These are phyloP conservation scores for Syngnathus acus DNA, from an alignment of 2,797 vertebrate species.

Conservation along the genomic window DNA sequence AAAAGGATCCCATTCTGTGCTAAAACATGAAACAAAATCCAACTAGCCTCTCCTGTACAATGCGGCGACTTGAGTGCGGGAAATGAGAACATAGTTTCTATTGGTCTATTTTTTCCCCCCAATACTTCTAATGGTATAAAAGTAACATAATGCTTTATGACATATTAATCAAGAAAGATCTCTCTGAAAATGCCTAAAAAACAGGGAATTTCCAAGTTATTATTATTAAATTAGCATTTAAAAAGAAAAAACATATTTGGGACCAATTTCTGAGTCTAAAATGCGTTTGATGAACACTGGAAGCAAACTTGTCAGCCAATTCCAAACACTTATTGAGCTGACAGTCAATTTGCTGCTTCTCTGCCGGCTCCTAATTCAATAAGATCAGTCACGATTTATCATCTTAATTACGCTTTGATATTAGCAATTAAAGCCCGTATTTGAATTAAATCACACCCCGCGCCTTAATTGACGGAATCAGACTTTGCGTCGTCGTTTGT, in stretches of 20 bases:
- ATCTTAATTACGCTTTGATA: conserved; percentile 77
- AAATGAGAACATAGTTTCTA: not conserved
- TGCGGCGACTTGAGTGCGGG: too few relatives aligned
- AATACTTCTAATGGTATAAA: not conserved
- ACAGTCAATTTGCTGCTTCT: conserved; percentile 76
- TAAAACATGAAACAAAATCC: not conserved
- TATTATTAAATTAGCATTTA: not conserved
- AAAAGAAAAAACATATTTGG: conserved; percentile 6
- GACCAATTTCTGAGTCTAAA: conserved; percentile 26
- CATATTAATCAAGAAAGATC: not conserved
- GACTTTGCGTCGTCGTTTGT: conserved; percentile 59
- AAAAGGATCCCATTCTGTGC: conserved; percentile 15
- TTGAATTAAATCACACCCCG: conserved; percentile 78
- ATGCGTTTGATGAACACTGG: conserved; percentile 48
- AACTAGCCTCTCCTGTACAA: not conserved
- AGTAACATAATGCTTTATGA: conserved; percentile 1
- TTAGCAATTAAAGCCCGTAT: conserved; percentile 78
- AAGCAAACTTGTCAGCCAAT: conserved; percentile 66
- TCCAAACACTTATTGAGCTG: conserved; percentile 79
- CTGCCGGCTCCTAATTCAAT: conserved; percentile 74
- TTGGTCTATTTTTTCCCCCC: not conserved
- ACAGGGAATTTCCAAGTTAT: not conserved
- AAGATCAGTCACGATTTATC: conserved; percentile 78
- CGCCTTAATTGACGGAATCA: conserved; percentile 74
- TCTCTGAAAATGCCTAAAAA: not conserved